phyloP scores from a whole-genome alignment of 2,888 invertebrate genomes.

The Iselma pallidipennis region DNA sequence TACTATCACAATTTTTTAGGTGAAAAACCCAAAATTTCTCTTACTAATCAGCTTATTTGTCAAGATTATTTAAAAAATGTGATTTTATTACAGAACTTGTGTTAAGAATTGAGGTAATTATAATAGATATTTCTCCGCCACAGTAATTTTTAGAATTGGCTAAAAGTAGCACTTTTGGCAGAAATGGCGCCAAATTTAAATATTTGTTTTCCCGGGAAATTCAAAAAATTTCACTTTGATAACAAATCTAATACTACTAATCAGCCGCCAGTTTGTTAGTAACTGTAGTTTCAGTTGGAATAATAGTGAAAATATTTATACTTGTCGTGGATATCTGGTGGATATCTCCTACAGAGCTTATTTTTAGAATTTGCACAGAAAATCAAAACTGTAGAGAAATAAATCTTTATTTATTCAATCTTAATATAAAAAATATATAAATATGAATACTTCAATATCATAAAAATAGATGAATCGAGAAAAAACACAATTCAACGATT shows the following conservation, averaged over 20 bases:
- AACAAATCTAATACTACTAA: not conserved
- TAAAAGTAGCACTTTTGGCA: not conserved
- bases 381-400: conserved; percentile 10
- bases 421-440: conserved; percentile 26
- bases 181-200: not conserved
- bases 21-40: too few species aligned
- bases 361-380: not conserved
- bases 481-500: not conserved
- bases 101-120: too few species aligned
- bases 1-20: too few species aligned
- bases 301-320: conserved; percentile 11
- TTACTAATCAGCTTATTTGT: too few species aligned
- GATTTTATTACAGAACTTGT: too few species aligned
- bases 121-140: not conserved
- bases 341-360: not conserved
- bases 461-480: conserved; percentile 8
- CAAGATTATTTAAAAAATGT: too few species aligned
- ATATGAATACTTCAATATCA: conserved; percentile 14
- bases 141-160: not conserved
- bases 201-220: too few species aligned
- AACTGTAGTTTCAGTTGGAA: too few species aligned
- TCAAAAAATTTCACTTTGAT: too few species aligned
- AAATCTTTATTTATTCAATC: conserved; percentile 20
- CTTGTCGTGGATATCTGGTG: not conserved
- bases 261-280: too few species aligned